These are phyloP conservation scores for Ctenicera cuprea DNA, from an alignment of 2,888 invertebrate species.

Conservation along the genomic window DNA sequence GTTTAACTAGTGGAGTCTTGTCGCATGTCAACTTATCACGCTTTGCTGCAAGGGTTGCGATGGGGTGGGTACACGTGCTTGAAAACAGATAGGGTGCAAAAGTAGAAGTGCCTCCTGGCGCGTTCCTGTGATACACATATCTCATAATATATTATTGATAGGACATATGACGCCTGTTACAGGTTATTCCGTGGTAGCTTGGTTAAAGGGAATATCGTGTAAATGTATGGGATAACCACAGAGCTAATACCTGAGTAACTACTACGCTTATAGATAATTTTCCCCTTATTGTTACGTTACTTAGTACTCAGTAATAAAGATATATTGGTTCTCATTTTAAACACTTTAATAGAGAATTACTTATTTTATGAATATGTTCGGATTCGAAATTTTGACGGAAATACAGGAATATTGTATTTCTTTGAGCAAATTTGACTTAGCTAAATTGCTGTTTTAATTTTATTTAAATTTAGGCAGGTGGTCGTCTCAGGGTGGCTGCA, in stretches of 20 bases:
- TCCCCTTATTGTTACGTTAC: too few species aligned
- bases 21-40: conserved; percentile 14
- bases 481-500: too few species aligned
- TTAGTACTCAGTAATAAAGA: too few species aligned
- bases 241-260: background rate
- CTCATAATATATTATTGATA: conserved; percentile 17
- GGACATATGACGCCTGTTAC: background rate
- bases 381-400: too few species aligned
- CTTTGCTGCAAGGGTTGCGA: background rate
- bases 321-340: too few species aligned
- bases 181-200: background rate
- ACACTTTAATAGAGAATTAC: too few species aligned
- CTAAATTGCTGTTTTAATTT: too few species aligned
- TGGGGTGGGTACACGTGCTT: background rate
- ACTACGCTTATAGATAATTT: too few species aligned
- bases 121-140: conserved; percentile 5
- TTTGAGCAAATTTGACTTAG: too few species aligned
- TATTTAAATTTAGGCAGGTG: too few species aligned
- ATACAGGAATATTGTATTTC: too few species aligned
- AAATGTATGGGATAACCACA: background rate
- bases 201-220: background rate
- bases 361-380: too few species aligned
- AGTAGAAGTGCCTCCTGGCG: conserved; percentile 2
- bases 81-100: conserved; percentile 17
- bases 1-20: conserved; percentile 7